Evolutionary conservation across 2,888 invertebrate genomes (phyloP).

Genomic region (Yponomeuta malinellus): DNA sequence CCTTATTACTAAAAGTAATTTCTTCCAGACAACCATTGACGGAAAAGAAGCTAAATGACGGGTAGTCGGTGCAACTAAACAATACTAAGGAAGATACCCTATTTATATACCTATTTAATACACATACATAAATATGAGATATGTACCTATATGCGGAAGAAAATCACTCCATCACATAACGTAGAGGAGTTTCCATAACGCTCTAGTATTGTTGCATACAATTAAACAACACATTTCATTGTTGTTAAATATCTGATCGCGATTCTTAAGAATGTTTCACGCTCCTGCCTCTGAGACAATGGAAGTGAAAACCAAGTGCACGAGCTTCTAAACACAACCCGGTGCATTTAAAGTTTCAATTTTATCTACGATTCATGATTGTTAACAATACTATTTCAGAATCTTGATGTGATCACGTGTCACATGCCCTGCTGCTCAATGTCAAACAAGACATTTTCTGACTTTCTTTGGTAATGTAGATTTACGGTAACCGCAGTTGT

Average conservation of each 20-base stretch:
- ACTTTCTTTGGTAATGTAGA: not conserved
- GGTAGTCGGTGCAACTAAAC: too few relatives aligned
- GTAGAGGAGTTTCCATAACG: not conserved
- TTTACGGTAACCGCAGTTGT: not conserved
- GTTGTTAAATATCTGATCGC: slow-evolving; percentile 1
- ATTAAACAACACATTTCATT: not conserved
- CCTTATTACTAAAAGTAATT: too few relatives aligned
- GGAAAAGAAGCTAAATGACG: too few relatives aligned
- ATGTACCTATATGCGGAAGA: not conserved
- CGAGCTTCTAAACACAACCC: slow-evolving; percentile 37
- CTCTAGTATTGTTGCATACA: not conserved
- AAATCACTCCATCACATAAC: not conserved
- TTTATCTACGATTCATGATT: slow-evolving; percentile 28
- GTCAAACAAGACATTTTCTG: not conserved
- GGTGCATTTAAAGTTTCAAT: slow-evolving; percentile 49
- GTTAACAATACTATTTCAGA: not conserved
- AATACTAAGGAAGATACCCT: too few relatives aligned
- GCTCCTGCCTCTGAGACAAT: slow-evolving; percentile 61
- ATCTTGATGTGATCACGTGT: not conserved
- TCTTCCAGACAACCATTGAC: too few relatives aligned
- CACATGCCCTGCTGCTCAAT: too few relatives aligned
- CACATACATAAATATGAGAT: not conserved
- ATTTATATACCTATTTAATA: too few relatives aligned
- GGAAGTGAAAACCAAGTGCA: slow-evolving; percentile 59
- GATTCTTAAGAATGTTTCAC: slow-evolving; percentile 43